A percentile compares a stretch with the other conserved stretches of the same genome.
Evolutionary conservation across 2,888 invertebrate genomes (phyloP).

Genomic region (Mythimna albipuncta): DNA sequence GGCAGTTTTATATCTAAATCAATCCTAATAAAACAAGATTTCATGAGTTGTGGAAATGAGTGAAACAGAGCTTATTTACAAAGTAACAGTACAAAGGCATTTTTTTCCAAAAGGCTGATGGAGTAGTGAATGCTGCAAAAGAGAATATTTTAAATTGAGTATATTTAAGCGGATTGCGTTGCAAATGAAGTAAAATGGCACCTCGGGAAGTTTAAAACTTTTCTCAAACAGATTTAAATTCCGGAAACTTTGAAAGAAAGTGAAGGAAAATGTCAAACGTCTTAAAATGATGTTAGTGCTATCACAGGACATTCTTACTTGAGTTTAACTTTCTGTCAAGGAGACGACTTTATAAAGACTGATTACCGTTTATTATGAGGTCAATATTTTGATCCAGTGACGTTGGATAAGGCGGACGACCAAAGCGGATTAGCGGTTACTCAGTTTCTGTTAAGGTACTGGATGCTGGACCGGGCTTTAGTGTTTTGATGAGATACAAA

Average conservation of each 20-base stretch:
- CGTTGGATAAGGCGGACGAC: background rate
- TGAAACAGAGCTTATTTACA: background rate
- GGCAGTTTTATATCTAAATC: constrained; percentile 25
- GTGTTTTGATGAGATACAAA: too few relatives aligned
- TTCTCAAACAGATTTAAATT: constrained; percentile 30
- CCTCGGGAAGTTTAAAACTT: constrained; percentile 7
- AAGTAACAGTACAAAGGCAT: background rate
- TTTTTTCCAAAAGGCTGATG: background rate
- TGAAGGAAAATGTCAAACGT: constrained; percentile 12
- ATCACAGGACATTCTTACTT: background rate
- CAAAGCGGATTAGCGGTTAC: background rate
- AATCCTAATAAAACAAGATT: constrained; percentile 33
- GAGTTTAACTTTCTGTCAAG: background rate
- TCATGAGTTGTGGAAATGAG: constrained; percentile 9
- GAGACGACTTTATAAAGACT: background rate
- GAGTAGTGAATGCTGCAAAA: background rate
- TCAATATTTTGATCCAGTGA: background rate
- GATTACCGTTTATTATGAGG: background rate
- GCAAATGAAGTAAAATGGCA: constrained; percentile 22
- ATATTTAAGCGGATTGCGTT: constrained; percentile 20
- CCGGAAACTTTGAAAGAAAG: constrained; percentile 15
- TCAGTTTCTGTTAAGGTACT: background rate
- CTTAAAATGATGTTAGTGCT: constrained; percentile 4
- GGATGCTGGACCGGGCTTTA: too few relatives aligned
- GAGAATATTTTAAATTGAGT: constrained; percentile 14